Conservation (phyloP, 2,797 vertebrate species). For the Gobio occitaniae region DNA sequence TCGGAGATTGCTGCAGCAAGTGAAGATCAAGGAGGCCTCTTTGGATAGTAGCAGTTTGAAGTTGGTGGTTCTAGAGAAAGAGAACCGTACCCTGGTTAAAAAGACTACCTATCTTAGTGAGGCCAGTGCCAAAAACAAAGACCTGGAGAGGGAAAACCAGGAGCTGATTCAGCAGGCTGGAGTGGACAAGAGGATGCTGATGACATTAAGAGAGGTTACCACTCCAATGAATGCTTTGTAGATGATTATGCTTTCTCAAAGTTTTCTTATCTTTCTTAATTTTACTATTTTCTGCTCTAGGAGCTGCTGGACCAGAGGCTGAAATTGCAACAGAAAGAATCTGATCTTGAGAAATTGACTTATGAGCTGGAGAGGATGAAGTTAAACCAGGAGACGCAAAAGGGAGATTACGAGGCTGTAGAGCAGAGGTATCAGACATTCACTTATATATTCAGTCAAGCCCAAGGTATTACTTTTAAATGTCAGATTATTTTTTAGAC, state of each 20-base stretch:
- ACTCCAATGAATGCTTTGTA: not conserved
- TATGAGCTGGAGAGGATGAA: conserved; percentile 97
- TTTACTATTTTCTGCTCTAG: conserved; percentile 69
- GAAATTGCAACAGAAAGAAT: conserved; percentile 94
- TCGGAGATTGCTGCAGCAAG: conserved; percentile 92
- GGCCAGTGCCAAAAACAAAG: conserved; percentile 88
- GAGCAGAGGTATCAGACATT: conserved; percentile 67
- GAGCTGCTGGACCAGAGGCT: conserved; percentile 96
- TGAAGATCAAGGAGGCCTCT: conserved; percentile 93
- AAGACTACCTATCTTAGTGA: conserved; percentile 92
- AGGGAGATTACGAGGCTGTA: conserved; percentile 90
- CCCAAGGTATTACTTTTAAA: not conserved
- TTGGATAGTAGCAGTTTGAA: conserved; percentile 91
- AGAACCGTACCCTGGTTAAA: conserved; percentile 92
- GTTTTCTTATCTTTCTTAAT: not conserved
- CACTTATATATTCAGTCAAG: not conserved
- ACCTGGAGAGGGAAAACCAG: conserved; percentile 94
- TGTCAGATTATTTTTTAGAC: conserved; percentile 1
- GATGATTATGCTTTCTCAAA: not conserved
- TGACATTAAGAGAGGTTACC: conserved; percentile 90
- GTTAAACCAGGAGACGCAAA: conserved; percentile 91
- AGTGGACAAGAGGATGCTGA: conserved; percentile 94
- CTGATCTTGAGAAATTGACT: conserved; percentile 94
- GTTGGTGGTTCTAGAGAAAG: conserved; percentile 89
- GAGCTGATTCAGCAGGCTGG: conserved; percentile 91